Percentiles rank a stretch among this genome's conserved stretches.
phyloP scores from a whole-genome alignment of 2,113 vertebrate genomes.

The Gymnobelideus leadbeateri region DNA sequence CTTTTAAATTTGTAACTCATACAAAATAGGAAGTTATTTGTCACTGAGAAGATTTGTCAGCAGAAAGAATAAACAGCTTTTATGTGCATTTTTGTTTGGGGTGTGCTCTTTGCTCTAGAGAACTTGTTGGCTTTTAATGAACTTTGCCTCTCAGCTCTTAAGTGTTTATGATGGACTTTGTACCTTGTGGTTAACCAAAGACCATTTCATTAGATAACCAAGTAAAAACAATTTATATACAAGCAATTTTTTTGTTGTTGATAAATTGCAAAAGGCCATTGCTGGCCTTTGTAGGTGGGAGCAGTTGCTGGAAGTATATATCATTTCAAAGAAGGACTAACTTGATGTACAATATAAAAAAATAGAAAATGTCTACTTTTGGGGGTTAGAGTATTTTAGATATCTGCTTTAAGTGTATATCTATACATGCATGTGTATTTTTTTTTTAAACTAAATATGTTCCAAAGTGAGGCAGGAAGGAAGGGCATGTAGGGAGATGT shows the following conservation, averaged over 20 bases:
- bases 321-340: not conserved
- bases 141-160: not conserved
- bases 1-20: not conserved
- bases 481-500: not conserved
- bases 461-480: not conserved
- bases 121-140: not conserved
- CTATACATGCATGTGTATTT: not conserved
- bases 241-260: not conserved
- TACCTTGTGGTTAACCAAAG: not conserved
- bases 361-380: not conserved
- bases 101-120: not conserved
- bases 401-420: not conserved
- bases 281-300: not conserved
- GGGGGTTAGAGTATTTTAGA: not conserved
- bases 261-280: not conserved
- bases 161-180: not conserved
- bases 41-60: slow-evolving; percentile 23
- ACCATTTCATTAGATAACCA: not conserved
- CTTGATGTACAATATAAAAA: not conserved
- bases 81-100: not conserved
- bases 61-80: slow-evolving; percentile 4
- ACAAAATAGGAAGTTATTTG: slow-evolving; percentile 4
- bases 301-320: not conserved
- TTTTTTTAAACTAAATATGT: not conserved
- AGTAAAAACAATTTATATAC: not conserved